Conservation (phyloP, 1,140 invertebrate species). For the Brachionus plicatilis region DNA sequence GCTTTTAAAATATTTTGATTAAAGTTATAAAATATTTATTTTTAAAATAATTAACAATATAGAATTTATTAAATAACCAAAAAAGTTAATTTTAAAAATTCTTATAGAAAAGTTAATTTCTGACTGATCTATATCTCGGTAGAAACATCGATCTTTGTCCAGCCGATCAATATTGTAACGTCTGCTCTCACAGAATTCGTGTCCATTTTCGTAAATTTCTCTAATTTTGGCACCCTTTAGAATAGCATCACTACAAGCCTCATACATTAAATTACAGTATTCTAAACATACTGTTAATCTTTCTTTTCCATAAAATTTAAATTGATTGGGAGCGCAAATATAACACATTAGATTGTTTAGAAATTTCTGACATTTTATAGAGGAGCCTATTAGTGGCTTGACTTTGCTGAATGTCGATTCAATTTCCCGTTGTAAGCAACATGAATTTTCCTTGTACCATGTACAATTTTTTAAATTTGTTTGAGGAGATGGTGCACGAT, state of each 20-base stretch:
- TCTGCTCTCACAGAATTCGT: slow-evolving; percentile 51
- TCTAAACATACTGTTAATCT: slow-evolving; percentile 52
- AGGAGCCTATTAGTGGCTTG: slow-evolving; percentile 53
- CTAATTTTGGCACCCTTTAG: slow-evolving; percentile 51
- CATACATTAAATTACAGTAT: slow-evolving; percentile 52
- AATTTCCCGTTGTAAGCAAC: slow-evolving; percentile 55
- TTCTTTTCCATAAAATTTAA: slow-evolving; percentile 51
- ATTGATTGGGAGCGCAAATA: slow-evolving; percentile 54
- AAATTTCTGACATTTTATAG: slow-evolving; percentile 50
- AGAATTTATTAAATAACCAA: not conserved
- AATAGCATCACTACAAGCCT: slow-evolving; percentile 44
- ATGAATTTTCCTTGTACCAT: slow-evolving; percentile 54
- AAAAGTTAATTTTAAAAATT: not conserved
- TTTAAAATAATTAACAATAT: not conserved
- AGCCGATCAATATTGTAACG: slow-evolving; percentile 47
- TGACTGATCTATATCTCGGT: not conserved
- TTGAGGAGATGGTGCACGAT: slow-evolving; percentile 53
- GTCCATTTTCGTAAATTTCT: slow-evolving; percentile 50
- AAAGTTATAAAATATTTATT: too few species aligned
- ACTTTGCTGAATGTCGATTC: slow-evolving; percentile 52
- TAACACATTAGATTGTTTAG: slow-evolving; percentile 57
- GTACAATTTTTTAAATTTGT: slow-evolving; percentile 54
- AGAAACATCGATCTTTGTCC: slow-evolving; percentile 48
- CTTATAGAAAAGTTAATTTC: not conserved
- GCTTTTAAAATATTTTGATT: too few species aligned